Conservation (phyloP, 2,797 vertebrate genomes). For the Tinamus major region DNA sequence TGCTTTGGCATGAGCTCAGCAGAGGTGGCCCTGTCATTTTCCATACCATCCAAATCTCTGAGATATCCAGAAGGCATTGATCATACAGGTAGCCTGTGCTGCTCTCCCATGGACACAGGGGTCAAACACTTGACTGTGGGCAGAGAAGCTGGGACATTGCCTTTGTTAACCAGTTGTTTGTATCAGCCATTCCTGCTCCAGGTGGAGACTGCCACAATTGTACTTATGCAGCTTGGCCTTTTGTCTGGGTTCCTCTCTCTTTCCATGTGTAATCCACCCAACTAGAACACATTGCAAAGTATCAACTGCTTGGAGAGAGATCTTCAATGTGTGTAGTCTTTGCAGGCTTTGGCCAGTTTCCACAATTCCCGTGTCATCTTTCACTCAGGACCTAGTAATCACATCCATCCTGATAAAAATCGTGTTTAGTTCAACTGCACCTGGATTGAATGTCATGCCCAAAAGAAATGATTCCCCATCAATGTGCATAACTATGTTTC, state of each 20-base stretch:
- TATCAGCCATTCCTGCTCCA: conserved; percentile 37
- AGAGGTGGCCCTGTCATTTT: not conserved
- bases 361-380: not conserved
- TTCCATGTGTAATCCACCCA: fast-evolving
- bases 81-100: not conserved
- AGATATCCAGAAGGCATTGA: not conserved
- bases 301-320: not conserved
- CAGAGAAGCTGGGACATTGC: not conserved
- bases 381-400: not conserved
- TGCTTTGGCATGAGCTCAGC: not conserved
- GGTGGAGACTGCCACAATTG: not conserved
- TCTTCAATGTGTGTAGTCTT: not conserved
- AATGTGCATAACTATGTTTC: not conserved
- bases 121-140: conserved; percentile 5
- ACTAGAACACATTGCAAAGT: not conserved
- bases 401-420: not conserved
- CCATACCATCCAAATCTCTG: not conserved
- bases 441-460: not conserved
- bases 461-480: not conserved
- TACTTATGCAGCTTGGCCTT: not conserved
- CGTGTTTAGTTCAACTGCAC: not conserved
- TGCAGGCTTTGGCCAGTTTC: not conserved
- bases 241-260: not conserved
- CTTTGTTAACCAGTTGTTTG: conserved; percentile 27
- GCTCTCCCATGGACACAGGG: not conserved